Percentiles rank a stretch among this genome's conserved stretches.
These are phyloP conservation scores for Taphrorychus bicolor DNA, from an alignment of 2,888 invertebrate species.

Conservation along the genomic window DNA sequence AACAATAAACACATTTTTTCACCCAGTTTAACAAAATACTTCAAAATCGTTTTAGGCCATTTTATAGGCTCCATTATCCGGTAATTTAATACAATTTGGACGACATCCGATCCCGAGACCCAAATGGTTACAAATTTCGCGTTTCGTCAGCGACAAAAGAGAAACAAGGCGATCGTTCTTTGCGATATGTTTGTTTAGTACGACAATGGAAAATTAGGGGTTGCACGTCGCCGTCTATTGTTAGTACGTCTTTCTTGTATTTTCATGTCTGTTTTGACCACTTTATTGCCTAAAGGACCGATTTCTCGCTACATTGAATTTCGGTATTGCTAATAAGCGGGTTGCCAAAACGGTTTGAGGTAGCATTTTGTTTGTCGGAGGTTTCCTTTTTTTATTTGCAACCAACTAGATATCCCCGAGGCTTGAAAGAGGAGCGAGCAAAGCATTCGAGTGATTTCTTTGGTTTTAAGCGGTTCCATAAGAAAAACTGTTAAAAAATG, in stretches of 20 bases:
- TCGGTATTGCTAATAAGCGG: conserved; percentile 1
- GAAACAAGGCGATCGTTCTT: conserved; percentile 25
- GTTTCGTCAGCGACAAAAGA: conserved; percentile 16
- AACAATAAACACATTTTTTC: background rate
- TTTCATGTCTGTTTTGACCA: conserved; percentile 24
- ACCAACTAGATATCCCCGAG: background rate
- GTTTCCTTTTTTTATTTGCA: no score
- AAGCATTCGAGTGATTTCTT: background rate
- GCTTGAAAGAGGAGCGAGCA: no score
- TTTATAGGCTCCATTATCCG: conserved; percentile 9
- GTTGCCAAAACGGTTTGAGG: background rate
- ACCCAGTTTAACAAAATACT: background rate
- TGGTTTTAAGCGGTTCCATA: background rate
- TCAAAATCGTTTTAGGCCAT: background rate
- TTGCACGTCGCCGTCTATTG: conserved; percentile 14
- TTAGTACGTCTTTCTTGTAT: conserved; percentile 6
- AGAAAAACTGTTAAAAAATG: background rate
- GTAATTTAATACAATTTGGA: conserved; percentile 36
- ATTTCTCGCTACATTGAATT: conserved; percentile 29
- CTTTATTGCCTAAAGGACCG: conserved; percentile 24
- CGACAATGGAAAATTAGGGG: conserved; percentile 38
- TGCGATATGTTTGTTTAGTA: conserved; percentile 37
- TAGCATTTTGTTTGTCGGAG: background rate
- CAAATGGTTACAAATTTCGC: conserved; percentile 29
- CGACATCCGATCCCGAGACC: conserved; percentile 28